Evolutionary conservation across 2,113 vertebrate genomes (phyloP).

Genomic region (Gymnocephalus cernua): DNA sequence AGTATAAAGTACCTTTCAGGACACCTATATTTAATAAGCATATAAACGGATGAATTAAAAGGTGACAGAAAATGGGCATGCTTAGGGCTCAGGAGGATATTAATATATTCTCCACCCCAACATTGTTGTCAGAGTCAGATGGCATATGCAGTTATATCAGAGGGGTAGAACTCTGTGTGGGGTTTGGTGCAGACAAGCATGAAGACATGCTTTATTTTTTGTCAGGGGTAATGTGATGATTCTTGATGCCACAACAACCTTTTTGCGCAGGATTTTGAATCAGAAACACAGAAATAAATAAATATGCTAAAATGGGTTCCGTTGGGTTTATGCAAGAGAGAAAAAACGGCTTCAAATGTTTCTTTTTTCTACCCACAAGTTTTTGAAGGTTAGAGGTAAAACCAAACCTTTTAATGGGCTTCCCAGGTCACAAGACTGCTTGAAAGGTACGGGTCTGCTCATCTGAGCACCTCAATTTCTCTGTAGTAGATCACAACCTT

Average conservation of each 20-base stretch:
- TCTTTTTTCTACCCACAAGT: constrained; percentile 42
- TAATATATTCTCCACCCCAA: constrained; percentile 55
- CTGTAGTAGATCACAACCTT: constrained; percentile 44
- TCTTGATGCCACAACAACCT: constrained; percentile 58
- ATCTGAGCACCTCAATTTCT: constrained; percentile 24
- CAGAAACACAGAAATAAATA: constrained; percentile 74
- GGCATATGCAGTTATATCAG: constrained; percentile 53
- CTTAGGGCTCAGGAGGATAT: constrained; percentile 64
- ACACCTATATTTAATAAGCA: constrained; percentile 54
- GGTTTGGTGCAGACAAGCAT: constrained; percentile 66
- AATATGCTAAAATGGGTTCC: constrained; percentile 66
- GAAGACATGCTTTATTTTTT: constrained; percentile 69
- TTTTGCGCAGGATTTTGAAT: constrained; percentile 63
- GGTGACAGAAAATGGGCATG: constrained; percentile 59
- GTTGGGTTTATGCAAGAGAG: constrained; percentile 42
- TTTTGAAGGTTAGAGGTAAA: constrained; percentile 54
- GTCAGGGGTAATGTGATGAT: constrained; percentile 65
- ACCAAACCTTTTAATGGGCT: constrained; percentile 41
- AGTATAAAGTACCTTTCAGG: constrained; percentile 40
- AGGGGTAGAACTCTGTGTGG: constrained; percentile 52
- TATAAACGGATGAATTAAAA: constrained; percentile 55
- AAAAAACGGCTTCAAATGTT: constrained; percentile 48
- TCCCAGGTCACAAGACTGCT: constrained; percentile 51
- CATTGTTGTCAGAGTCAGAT: constrained; percentile 62
- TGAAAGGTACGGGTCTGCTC: constrained; percentile 42